phyloP scores from a whole-genome alignment of 2,113 vertebrate genomes.

The Macroglossus sobrinus region DNA sequence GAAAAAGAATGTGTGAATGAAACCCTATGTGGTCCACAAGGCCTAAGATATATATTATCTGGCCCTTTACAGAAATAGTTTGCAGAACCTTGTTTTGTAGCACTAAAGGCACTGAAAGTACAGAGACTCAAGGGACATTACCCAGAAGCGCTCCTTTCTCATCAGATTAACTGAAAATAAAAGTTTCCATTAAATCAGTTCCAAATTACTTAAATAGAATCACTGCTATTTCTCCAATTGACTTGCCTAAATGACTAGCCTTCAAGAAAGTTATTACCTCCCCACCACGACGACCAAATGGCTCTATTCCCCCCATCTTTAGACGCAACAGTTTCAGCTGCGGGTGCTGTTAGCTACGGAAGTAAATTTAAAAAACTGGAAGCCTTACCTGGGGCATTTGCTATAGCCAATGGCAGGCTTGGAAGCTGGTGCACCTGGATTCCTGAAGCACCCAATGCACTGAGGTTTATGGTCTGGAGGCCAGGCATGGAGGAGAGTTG shows the following conservation, averaged over 20 bases:
- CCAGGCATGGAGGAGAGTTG: slow-evolving; percentile 92
- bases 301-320: neutral
- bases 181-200: neutral
- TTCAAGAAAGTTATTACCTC: neutral
- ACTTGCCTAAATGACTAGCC: neutral
- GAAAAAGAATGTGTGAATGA: neutral
- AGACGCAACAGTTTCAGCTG: neutral
- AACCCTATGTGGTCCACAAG: neutral
- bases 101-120: neutral
- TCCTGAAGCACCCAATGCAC: slow-evolving; percentile 90
- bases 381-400: slow-evolving; percentile 88
- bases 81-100: neutral
- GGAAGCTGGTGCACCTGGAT: slow-evolving; percentile 97
- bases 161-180: neutral
- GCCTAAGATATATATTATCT: neutral
- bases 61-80: neutral
- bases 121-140: neutral
- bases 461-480: slow-evolving; percentile 98
- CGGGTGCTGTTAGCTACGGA: neutral
- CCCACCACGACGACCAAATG: neutral
- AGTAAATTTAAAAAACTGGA: neutral
- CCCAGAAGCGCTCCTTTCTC: neutral
- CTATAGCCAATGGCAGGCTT: slow-evolving; percentile 91
- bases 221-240: neutral
- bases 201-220: slow-evolving; percentile 14